These are phyloP conservation scores for Ernsta delagoae DNA, from an alignment of 2,888 invertebrate genomes.

Conservation along the genomic window DNA sequence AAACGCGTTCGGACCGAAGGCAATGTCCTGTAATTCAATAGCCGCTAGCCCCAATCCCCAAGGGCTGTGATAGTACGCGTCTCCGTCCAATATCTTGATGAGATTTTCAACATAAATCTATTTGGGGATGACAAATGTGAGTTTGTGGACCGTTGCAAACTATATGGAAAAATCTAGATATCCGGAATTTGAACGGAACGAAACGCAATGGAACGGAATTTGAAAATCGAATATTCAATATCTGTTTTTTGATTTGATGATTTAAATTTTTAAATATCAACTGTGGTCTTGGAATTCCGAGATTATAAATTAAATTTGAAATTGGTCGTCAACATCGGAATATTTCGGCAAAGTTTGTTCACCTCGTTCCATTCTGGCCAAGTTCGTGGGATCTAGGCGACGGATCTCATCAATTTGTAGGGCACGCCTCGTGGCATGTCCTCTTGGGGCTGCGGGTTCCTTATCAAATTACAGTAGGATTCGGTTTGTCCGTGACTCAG, in stretches of 20 bases:
- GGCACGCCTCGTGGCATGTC: conserved; percentile 14
- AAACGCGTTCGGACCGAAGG: background rate
- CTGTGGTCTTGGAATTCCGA: too few relatives aligned
- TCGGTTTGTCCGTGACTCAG: conserved; percentile 12
- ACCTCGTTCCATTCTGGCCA: conserved; percentile 15
- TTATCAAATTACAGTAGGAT: conserved; percentile 31
- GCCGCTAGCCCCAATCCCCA: background rate
- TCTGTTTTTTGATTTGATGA: too few relatives aligned
- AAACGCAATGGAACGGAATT: too few relatives aligned
- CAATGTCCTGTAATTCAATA: conserved; percentile 7
- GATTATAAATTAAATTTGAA: too few relatives aligned
- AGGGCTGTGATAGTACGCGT: background rate
- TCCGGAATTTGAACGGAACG: too few relatives aligned
- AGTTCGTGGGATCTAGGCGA: conserved; percentile 10
- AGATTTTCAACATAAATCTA: background rate
- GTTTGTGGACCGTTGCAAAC: too few relatives aligned
- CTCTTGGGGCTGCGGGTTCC: conserved; percentile 16
- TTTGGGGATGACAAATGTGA: too few relatives aligned
- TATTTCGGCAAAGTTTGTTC: conserved; percentile 13
- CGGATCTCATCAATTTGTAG: conserved; percentile 34
- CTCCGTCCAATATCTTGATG: conserved; percentile 2
- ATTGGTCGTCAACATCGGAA: background rate
- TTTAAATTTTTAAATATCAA: too few relatives aligned
- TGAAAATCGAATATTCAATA: too few relatives aligned
- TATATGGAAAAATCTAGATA: too few relatives aligned